phyloP scores from a whole-genome alignment of 2,797 vertebrate species.

The Myiotriccus ornatus region DNA sequence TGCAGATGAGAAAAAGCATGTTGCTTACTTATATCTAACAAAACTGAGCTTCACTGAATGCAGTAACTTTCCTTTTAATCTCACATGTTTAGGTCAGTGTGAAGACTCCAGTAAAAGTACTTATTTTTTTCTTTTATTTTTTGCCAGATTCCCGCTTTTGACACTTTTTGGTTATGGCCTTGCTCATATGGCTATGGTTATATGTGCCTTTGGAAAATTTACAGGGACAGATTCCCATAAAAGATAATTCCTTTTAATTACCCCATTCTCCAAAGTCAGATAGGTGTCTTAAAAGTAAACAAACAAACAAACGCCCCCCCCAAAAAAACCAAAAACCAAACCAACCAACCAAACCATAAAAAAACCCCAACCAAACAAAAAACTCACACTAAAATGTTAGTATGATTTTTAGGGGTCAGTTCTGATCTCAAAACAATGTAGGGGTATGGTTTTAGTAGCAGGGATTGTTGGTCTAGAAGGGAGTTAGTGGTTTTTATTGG shows the following conservation, averaged over 20 bases:
- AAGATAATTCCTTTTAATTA: not conserved
- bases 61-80: not conserved
- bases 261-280: not conserved
- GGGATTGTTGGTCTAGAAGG: not conserved
- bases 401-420: not conserved
- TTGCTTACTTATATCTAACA: not conserved
- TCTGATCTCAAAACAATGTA: not conserved
- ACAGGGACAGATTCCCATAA: not conserved
- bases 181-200: not conserved
- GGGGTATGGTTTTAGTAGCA: not conserved
- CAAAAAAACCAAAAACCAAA: not conserved
- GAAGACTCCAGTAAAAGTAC: not conserved
- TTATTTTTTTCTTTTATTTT: not conserved
- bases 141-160: not conserved
- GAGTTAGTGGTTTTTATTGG: not conserved
- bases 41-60: not conserved
- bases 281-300: not conserved
- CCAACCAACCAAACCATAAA: not conserved
- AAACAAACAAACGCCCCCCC: not conserved
- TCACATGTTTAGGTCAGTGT: not conserved
- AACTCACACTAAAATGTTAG: not conserved
- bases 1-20: not conserved
- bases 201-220: not conserved
- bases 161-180: not conserved
- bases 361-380: not conserved